A percentile compares a stretch with the other conserved stretches of the same genome.
phyloP scores from a whole-genome alignment of 2,797 vertebrate genomes.

The Takifugu ocellatus region DNA sequence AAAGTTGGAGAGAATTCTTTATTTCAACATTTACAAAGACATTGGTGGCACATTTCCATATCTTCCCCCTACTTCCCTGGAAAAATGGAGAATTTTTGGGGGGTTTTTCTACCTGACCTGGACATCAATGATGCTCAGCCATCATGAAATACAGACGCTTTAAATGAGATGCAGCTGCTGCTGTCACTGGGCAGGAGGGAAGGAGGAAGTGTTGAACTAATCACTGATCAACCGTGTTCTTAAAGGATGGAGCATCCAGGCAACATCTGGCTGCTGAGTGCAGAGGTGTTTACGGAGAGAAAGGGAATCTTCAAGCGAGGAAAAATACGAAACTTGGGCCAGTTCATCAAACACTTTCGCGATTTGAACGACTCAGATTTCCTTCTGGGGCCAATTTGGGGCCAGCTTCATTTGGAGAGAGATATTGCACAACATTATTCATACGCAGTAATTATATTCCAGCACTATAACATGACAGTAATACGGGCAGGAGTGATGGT shows the following conservation, averaged over 20 bases:
- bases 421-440: slow-evolving; percentile 81
- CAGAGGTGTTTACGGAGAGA: slow-evolving; percentile 19
- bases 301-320: slow-evolving; percentile 39
- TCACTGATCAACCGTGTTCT: slow-evolving; percentile 9
- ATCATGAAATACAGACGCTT: too few species aligned
- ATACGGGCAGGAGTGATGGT: slow-evolving; percentile 86
- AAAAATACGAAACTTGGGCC: slow-evolving; percentile 62
- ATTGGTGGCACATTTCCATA: slow-evolving; percentile 1
- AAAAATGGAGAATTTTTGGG: not conserved
- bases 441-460: slow-evolving; percentile 85
- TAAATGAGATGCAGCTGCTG: not conserved
- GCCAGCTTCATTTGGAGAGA: slow-evolving; percentile 67
- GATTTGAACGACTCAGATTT: slow-evolving; percentile 62
- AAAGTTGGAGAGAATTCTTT: slow-evolving; percentile 9
- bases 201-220: slow-evolving; percentile 12
- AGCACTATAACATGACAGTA: slow-evolving; percentile 88
- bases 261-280: not conserved
- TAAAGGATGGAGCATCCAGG: slow-evolving; percentile 5
- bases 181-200: slow-evolving; percentile 2
- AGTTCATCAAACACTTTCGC: slow-evolving; percentile 72
- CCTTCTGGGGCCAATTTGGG: slow-evolving; percentile 72
- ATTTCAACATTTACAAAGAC: slow-evolving; percentile 7
- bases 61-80: not conserved
- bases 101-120: slow-evolving; percentile 9
- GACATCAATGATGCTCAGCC: slow-evolving; percentile 12